phyloP scores from a whole-genome alignment of 2,888 invertebrate species.

The Hirtodrosophila trivittata region DNA sequence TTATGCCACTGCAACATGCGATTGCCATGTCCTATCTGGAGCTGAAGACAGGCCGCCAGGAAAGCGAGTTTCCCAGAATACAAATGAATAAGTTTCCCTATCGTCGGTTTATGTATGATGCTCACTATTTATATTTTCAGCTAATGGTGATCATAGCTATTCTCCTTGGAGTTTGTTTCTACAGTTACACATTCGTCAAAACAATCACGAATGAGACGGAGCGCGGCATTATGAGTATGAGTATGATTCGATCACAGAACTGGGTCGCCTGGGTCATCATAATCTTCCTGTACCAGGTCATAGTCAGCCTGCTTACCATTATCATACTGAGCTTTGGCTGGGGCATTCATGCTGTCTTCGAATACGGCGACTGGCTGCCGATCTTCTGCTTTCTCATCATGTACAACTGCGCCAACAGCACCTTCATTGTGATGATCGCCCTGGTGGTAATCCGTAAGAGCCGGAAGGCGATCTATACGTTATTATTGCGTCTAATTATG shows the following conservation, averaged over 20 bases:
- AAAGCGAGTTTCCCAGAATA: neutral
- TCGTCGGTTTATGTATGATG: conserved; percentile 3
- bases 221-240: conserved; percentile 10
- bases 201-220: conserved; percentile 20
- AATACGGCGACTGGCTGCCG: conserved; percentile 8
- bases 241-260: conserved; percentile 20
- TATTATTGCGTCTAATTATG: conserved; percentile 11
- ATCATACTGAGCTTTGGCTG: conserved; percentile 2
- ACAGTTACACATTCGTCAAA: conserved; percentile 14
- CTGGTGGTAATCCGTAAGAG: neutral
- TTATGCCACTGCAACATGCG: conserved; percentile 31
- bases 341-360: conserved; percentile 7
- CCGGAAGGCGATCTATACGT: conserved; percentile 3
- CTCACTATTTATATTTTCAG: neutral
- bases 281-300: conserved; percentile 12
- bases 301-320: neutral
- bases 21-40: conserved; percentile 26
- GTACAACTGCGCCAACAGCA: conserved; percentile 22
- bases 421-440: conserved; percentile 19
- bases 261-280: conserved; percentile 27
- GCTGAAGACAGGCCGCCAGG: conserved; percentile 4
- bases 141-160: conserved; percentile 11
- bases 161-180: conserved; percentile 20
- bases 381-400: conserved; percentile 18
- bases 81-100: conserved; percentile 19